phyloP scores from a whole-genome alignment of 2,888 invertebrate species.

The Drosophila anomalata region DNA sequence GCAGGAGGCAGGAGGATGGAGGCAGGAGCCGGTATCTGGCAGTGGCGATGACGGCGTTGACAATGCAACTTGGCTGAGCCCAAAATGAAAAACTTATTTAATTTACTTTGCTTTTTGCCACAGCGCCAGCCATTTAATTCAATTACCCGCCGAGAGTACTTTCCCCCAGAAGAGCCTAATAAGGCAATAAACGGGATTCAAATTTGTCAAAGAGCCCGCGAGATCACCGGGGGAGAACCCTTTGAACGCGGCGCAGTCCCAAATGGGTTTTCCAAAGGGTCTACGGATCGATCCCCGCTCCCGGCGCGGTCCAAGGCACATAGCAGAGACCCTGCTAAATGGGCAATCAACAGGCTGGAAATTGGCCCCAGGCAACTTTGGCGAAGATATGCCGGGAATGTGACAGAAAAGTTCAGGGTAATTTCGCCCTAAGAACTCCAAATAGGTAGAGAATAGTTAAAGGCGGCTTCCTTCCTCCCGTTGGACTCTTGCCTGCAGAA shows the following conservation, averaged over 20 bases:
- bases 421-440: conserved; percentile 37
- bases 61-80: conserved; percentile 73
- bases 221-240: conserved; percentile 12
- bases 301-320: not conserved
- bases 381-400: conserved; percentile 62
- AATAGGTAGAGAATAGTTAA: conserved; percentile 43
- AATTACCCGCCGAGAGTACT: conserved; percentile 77
- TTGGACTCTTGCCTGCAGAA: conserved; percentile 51
- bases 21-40: conserved; percentile 17
- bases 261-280: conserved; percentile 1
- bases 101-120: conserved; percentile 83
- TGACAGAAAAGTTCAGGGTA: conserved; percentile 61
- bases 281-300: conserved; percentile 20
- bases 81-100: conserved; percentile 82
- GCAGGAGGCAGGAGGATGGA: not conserved
- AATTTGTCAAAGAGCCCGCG: conserved; percentile 31
- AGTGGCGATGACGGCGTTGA: conserved; percentile 64
- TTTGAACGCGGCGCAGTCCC: not conserved
- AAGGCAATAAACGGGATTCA: conserved; percentile 39
- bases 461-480: conserved; percentile 8
- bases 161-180: conserved; percentile 32
- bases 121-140: conserved; percentile 82
- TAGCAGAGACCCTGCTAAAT: conserved; percentile 51
- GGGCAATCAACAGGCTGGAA: conserved; percentile 73
- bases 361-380: conserved; percentile 25